Evolutionary conservation across 2,888 invertebrate species (phyloP).

Genomic region (Apantesis nais): DNA sequence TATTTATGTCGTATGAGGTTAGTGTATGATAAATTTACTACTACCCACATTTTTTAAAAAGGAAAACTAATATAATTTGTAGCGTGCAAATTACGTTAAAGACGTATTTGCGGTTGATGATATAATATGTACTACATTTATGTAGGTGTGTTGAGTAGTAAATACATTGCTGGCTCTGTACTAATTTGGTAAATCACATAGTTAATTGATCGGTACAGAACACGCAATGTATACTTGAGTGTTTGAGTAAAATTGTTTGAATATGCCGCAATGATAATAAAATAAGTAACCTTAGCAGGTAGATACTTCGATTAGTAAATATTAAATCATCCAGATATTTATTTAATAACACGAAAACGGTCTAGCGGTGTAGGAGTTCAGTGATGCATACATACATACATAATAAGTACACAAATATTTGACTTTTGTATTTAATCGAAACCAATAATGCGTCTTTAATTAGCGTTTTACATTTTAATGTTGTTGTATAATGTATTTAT

Average conservation of each 20-base stretch:
- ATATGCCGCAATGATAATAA: too few relatives aligned
- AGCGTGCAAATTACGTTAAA: background rate
- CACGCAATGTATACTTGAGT: background rate
- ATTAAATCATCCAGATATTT: background rate
- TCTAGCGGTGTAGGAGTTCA: background rate
- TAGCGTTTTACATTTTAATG: background rate
- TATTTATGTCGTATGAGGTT: background rate
- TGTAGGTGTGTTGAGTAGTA: background rate
- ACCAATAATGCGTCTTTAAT: background rate
- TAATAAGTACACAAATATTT: background rate
- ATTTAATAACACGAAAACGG: background rate
- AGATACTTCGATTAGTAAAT: background rate
- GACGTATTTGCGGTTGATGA: background rate
- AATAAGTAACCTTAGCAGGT: background rate
- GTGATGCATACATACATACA: background rate
- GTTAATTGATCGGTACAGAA: background rate
- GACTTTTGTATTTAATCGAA: background rate
- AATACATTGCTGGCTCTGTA: background rate
- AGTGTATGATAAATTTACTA: background rate
- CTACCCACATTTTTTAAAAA: background rate
- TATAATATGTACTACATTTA: background rate
- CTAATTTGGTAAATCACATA: background rate
- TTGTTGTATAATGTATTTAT: constrained; percentile 14
- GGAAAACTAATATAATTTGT: background rate
- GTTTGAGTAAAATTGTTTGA: background rate